Evolutionary conservation across 2,888 invertebrate species (phyloP).

Genomic region (Caenorhabditis sp.): DNA sequence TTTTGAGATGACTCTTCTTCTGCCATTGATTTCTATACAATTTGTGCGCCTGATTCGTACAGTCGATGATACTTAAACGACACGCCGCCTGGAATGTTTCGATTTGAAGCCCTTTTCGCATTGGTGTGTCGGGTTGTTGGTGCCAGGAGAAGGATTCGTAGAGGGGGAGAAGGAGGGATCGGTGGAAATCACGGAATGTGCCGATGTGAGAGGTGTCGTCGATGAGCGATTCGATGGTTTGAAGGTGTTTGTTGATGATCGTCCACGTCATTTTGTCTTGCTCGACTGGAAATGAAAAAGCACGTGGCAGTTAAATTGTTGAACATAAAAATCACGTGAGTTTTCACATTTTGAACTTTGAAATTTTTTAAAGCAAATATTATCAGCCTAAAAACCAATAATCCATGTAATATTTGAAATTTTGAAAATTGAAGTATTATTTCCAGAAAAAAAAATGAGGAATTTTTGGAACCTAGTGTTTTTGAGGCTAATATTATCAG

Average conservation of each 20-base stretch:
- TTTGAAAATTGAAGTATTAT: too few species aligned
- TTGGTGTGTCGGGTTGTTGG: conserved; percentile 24
- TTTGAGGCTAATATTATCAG: too few species aligned
- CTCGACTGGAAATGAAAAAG: too few species aligned
- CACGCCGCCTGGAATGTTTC: conserved; percentile 54
- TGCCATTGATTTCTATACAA: conserved; percentile 41
- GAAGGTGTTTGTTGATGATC: conserved; percentile 50
- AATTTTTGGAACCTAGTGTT: neutral
- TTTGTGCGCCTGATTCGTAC: conserved; percentile 46
- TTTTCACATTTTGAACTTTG: too few species aligned
- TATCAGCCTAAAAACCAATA: too few species aligned
- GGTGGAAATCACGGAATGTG: conserved; percentile 56
- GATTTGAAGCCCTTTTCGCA: conserved; percentile 38
- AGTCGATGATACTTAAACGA: conserved; percentile 52
- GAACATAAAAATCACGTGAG: too few species aligned
- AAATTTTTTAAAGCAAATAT: too few species aligned
- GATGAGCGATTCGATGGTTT: conserved; percentile 53
- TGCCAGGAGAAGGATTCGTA: conserved; percentile 60
- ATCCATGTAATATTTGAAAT: too few species aligned
- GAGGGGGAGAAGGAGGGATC: conserved; percentile 47
- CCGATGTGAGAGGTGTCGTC: conserved; percentile 47
- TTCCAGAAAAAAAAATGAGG: conserved; percentile 12
- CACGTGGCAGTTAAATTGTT: too few species aligned
- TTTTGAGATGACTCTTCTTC: neutral
- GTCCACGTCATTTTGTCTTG: conserved; percentile 59